These are phyloP conservation scores for Cephus pygmeus DNA, from an alignment of 2,888 invertebrate genomes.

Conservation along the genomic window DNA sequence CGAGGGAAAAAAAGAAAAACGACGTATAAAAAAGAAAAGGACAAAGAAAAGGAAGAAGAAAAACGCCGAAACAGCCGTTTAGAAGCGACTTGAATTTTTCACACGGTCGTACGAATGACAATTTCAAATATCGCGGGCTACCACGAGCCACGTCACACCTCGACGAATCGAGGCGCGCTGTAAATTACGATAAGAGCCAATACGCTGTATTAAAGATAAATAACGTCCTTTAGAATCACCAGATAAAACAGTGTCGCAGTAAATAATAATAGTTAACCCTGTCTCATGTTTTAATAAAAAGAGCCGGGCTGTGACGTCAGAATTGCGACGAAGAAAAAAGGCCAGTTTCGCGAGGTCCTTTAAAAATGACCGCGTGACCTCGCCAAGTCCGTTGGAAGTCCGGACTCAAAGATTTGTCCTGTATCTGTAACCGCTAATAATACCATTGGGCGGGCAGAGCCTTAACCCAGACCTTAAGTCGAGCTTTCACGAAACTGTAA, in stretches of 20 bases:
- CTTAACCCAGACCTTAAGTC: not conserved
- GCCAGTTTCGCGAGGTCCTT: not conserved
- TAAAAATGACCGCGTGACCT: not conserved
- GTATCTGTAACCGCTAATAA: not conserved
- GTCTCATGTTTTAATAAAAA: not conserved
- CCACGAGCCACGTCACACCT: not conserved
- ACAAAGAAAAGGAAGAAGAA: not conserved
- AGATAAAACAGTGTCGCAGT: not conserved
- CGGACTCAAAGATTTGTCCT: not conserved
- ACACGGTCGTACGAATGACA: conserved; percentile 7
- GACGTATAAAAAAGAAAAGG: not conserved
- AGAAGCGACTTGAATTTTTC: conserved; percentile 9
- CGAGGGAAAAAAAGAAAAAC: not conserved
- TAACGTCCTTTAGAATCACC: not conserved
- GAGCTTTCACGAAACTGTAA: not conserved
- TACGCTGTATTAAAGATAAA: not conserved
- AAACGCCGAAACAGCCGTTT: not conserved
- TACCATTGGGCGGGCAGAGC: not conserved
- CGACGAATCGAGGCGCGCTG: not conserved
- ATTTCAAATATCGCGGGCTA: not conserved
- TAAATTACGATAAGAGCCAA: not conserved
- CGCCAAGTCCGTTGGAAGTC: not conserved
- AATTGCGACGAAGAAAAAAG: not conserved
- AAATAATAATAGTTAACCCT: not conserved
- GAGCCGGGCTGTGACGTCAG: not conserved